Evolutionary conservation across 2,888 invertebrate genomes (phyloP), one percentile per base, ranked within the genome.

Genomic region (Phlogophora meticulosa): DNA sequence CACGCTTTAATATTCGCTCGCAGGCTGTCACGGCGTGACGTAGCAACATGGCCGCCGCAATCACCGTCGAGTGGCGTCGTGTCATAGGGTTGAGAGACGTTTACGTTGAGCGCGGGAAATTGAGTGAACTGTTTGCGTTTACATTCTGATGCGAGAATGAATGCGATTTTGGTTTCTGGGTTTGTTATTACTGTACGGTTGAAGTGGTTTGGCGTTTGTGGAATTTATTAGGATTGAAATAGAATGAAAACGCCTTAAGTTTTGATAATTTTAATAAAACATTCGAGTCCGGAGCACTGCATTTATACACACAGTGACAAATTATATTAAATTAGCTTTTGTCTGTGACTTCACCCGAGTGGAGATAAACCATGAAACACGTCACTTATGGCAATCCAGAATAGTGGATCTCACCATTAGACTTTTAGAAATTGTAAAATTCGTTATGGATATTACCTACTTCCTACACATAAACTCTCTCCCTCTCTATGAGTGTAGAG

Each of bases 11-110:
- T 84, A 85, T 78, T 66, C 79, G 80, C 75, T 72, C 62, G 81
- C 76, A 76, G 64, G 78, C 78, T 82, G 82, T 78, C 82, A 78
- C 69, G 67, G 68, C 76, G 87, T 87, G 87, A 89, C 88, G 87
- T 89, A 84, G 85, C 87, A 84, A 86, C 84, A 88, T 86, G 86
- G 87, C 85, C 70, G 82, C 83, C 77, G 82, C 83, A 83, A 85
- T 86, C 85, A 81, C 76, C 69, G 78, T 61, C 77, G 79, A 84
- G 81, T 80, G 74, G 58, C 72, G 78, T 51, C 70, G 62, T 64
- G 72, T 82, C 81, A 70, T 63, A 81, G 68, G 64, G 69, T 28
- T 81, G 76, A 76, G 75, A 66, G 72, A 66, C 78, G 65, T 72
- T 75, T 71, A 78, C 63, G 69, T 78, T 70, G 71, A 66, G 46